A percentile compares a stretch with the other conserved stretches of the same genome.
These are phyloP conservation scores for Stichodactyla mertensii DNA, from an alignment of 64 coral and sea anemone species.

Conservation along the genomic window DNA sequence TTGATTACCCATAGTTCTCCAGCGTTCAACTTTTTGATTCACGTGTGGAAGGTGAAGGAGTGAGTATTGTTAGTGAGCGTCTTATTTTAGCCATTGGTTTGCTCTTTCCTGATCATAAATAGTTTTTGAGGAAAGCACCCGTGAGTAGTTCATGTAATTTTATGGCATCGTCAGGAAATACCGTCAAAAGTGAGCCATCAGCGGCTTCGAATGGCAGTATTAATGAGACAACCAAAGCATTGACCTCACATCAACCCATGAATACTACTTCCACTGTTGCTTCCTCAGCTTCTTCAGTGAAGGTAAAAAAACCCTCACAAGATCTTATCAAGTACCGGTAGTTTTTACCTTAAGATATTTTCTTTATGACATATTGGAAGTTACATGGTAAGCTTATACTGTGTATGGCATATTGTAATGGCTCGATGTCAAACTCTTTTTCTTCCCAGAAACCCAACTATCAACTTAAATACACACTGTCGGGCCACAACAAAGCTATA, in stretches of 20 bases:
- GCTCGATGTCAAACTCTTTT: no score
- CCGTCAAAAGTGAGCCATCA: not conserved
- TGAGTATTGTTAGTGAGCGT: not conserved
- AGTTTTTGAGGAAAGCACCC: not conserved
- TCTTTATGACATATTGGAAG: not conserved
- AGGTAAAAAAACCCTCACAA: not conserved
- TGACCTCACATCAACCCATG: not conserved
- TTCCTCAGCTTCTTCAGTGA: conserved; percentile 1
- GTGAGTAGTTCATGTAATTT: not conserved
- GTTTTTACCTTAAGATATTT: not conserved
- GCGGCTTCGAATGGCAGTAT: not conserved
- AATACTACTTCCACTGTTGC: not conserved
- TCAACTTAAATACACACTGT: conserved; percentile 90
- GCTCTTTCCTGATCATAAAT: not conserved
- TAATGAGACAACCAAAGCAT: not conserved
- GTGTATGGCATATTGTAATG: no score
- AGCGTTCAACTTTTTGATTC: not conserved
- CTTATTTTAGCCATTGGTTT: not conserved
- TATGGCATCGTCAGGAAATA: conserved; percentile 16
- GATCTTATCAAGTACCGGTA: not conserved
- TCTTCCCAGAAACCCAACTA: conserved; percentile 83
- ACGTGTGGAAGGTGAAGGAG: not conserved
- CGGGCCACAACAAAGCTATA: conserved; percentile 97
- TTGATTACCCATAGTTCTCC: not conserved
- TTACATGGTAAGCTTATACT: no score